Conservation (phyloP, 2,113 vertebrate genomes). For the Capra hircus region DNA sequence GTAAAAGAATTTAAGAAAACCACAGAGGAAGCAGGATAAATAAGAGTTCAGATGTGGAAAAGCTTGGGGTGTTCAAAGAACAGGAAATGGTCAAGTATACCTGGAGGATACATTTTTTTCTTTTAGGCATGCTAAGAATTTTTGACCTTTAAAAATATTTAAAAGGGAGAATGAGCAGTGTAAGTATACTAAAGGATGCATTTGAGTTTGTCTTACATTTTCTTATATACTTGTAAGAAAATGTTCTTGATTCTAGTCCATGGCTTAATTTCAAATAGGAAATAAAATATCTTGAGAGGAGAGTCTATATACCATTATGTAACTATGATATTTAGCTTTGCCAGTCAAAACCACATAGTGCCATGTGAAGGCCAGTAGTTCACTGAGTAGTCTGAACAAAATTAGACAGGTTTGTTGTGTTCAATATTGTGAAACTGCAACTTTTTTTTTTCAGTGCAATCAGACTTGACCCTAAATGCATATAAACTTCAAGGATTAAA, state of each 20-base stretch:
- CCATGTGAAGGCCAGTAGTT: background rate
- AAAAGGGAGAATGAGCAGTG: background rate
- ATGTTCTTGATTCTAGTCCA: background rate
- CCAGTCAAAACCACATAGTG: background rate
- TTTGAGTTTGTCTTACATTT: slow-evolving; percentile 25
- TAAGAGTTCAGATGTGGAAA: slow-evolving; percentile 19
- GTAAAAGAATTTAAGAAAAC: slow-evolving; percentile 34
- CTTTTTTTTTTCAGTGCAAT: background rate
- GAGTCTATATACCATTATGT: slow-evolving; percentile 4
- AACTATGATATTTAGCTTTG: background rate
- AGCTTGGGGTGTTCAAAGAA: background rate
- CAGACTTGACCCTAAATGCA: background rate
- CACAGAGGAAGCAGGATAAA: background rate
- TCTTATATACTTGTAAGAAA: slow-evolving; percentile 2
- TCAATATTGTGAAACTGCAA: background rate
- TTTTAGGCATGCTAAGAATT: slow-evolving; percentile 26
- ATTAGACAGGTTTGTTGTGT: background rate
- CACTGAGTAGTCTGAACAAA: background rate
- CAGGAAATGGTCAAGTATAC: slow-evolving; percentile 19
- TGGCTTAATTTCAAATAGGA: slow-evolving; percentile 37
- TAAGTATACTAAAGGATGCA: background rate
- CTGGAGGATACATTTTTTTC: background rate
- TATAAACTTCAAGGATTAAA: background rate
- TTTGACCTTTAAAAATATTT: slow-evolving; percentile 34
- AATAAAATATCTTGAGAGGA: slow-evolving; percentile 19